Base-by-base conservation (phyloP, 2,797 vertebrate species). In the Helostoma temminkii region DNA sequence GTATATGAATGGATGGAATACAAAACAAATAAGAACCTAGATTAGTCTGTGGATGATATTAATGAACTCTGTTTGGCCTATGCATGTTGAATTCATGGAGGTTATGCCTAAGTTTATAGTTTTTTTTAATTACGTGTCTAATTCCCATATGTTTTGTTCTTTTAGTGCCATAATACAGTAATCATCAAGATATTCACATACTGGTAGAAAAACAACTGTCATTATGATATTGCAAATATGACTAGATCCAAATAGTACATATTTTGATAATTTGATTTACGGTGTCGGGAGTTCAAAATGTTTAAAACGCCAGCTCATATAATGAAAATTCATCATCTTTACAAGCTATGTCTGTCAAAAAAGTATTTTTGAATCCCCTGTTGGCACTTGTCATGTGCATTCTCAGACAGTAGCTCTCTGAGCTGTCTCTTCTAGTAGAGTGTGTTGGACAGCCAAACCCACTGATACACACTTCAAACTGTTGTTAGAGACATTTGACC, bases 351-450 rank as follows among this genome's bases (percentile, higher is more conserved):
- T 34, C 49, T 8, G 8, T 37, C 3, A 12, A 18, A 47, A 47
- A 24, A 46, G 2, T 46, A 12, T 24, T 19, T 43, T 43, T 62
- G 61, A 53, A 68, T 83, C 74, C 47, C 14, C 71, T 39, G 59
- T 61, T 64, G 74, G 78, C 75, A 50, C 53, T 43, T 58, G 12
- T 59, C 16, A 16, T 36, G 54, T 60, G 66, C 84, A 86, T 89
- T 85, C 83, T 84, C 85, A 81, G 84, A 90, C 82, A 24, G 25
- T 9, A 24, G 57, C 76, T 50, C 64, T 78, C 65, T n/a, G 11
- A 32, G 68, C 6, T 73, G 60, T 80, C 86, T 50, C 73, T 42
- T 69, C 36, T 28, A 48, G 74, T 77, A 48, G 65, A 74, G 75
- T 61, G 78, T 70, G 69, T 80, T 0, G 19, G 57, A 53, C 59